These are phyloP conservation scores for Procavia capensis DNA, from an alignment of 2,113 vertebrate genomes.

Conservation along the genomic window DNA sequence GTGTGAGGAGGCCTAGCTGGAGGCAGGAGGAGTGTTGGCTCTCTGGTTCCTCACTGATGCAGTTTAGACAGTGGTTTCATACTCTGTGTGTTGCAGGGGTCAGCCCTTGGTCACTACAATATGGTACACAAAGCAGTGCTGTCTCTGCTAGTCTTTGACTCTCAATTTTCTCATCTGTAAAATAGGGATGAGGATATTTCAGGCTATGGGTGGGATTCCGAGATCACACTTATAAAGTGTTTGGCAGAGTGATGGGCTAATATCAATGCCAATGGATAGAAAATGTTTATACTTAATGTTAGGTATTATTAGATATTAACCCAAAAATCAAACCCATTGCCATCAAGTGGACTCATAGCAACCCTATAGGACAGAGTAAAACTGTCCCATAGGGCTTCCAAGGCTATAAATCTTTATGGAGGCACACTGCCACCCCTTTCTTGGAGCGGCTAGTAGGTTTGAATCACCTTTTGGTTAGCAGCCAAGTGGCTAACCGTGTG, in stretches of 20 bases:
- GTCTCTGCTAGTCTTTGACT: not conserved
- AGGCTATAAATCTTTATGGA: no score
- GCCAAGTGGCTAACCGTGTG: no score
- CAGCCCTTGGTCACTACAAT: not conserved
- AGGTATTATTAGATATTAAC: not conserved
- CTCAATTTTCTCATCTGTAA: not conserved
- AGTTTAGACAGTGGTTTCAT: not conserved
- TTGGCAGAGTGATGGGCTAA: not conserved
- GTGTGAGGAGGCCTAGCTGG: not conserved
- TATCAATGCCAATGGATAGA: not conserved
- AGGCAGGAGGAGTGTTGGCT: not conserved
- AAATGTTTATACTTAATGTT: not conserved
- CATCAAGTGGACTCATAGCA: no score
- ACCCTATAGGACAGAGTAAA: no score
- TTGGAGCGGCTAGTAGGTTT: no score
- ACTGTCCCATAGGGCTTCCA: no score
- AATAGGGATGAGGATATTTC: not conserved
- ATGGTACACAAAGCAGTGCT: not conserved
- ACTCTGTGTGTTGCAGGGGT: not conserved
- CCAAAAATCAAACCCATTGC: no score
- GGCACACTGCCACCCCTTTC: no score
- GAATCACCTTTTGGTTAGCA: no score
- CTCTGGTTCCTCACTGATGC: not conserved
- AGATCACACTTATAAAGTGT: not conserved
- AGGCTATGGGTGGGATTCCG: rapidly evolving